phyloP scores from a whole-genome alignment of 2,888 invertebrate species.

The Eudemis profundana region DNA sequence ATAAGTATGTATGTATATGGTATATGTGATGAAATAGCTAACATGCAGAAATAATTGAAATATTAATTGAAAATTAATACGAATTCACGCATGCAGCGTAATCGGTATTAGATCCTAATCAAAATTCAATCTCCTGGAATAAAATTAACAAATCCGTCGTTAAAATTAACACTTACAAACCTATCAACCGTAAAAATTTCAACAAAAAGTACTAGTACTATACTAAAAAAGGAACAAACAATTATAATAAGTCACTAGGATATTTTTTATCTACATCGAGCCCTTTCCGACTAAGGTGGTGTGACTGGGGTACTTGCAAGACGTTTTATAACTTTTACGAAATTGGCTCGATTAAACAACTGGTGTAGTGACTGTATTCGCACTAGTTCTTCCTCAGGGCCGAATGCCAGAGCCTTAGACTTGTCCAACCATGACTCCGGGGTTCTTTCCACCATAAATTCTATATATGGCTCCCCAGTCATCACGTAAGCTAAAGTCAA shows the following conservation, averaged over 20 bases:
- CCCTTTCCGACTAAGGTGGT: background rate
- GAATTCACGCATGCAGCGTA: background rate
- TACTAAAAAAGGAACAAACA: background rate
- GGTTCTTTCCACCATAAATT: slow-evolving; percentile 58
- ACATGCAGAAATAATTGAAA: too few relatives aligned
- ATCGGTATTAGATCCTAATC: slow-evolving; percentile 25
- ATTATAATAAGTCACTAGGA: background rate
- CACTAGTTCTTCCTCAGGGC: slow-evolving; percentile 60
- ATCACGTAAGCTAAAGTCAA: slow-evolving; percentile 55
- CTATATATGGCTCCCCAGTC: slow-evolving; percentile 62
- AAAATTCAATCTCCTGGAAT: background rate
- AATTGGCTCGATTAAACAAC: slow-evolving; percentile 54
- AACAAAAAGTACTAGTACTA: slow-evolving; percentile 17
- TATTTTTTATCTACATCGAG: background rate
- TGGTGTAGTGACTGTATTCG: slow-evolving; percentile 62
- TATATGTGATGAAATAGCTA: too few relatives aligned
- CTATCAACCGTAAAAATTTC: slow-evolving; percentile 17
- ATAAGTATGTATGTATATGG: background rate
- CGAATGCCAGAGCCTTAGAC: slow-evolving; percentile 59
- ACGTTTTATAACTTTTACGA: slow-evolving; percentile 25
- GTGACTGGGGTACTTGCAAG: background rate
- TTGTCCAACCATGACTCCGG: slow-evolving; percentile 61
- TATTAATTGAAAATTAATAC: background rate
- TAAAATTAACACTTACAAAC: slow-evolving; percentile 17
- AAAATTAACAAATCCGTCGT: too few relatives aligned